A percentile compares a stretch with the other conserved stretches of the same genome.
phyloP scores from a whole-genome alignment of 2,797 vertebrate genomes.

The Smutsia gigantea region DNA sequence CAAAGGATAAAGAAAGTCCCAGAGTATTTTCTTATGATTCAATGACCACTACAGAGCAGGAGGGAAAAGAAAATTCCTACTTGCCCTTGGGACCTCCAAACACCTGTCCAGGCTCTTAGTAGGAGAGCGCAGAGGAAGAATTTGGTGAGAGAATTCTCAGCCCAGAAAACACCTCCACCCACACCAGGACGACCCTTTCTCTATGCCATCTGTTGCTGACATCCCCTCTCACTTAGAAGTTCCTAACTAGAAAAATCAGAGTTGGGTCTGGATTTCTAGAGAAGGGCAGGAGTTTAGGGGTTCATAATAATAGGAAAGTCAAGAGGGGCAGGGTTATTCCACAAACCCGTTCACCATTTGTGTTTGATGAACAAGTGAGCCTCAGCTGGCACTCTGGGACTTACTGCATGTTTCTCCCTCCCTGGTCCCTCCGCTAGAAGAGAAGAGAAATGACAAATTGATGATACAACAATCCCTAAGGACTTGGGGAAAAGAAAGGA shows the following conservation, averaged over 20 bases:
- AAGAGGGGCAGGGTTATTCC: not conserved
- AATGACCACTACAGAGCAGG: not conserved
- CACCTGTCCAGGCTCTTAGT: not conserved
- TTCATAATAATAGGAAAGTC: not conserved
- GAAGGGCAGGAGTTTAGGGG: not conserved
- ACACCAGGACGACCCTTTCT: not conserved
- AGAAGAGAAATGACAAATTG: not conserved
- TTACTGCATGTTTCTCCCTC: not conserved
- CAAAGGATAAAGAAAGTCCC: not conserved
- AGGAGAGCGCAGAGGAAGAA: not conserved
- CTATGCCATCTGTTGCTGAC: not conserved
- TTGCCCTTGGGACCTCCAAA: not conserved
- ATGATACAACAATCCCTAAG: slow-evolving; percentile 17
- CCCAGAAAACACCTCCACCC: not conserved
- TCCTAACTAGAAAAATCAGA: slow-evolving; percentile 24
- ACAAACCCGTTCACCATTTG: not conserved
- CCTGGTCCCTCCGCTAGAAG: not conserved
- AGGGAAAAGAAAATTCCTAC: not conserved
- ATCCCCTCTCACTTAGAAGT: not conserved
- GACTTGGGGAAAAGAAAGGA: not conserved
- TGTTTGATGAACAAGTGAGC: not conserved
- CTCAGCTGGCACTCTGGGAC: not conserved
- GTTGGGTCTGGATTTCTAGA: not conserved
- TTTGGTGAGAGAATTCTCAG: not conserved
- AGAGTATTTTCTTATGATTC: not conserved